A percentile compares a stretch with the other conserved stretches of the same genome.
These are phyloP conservation scores for Diacarnus erythraeanus DNA, from an alignment of 37 sponge, comb jelly and placozoan genomes.

Conservation along the genomic window DNA sequence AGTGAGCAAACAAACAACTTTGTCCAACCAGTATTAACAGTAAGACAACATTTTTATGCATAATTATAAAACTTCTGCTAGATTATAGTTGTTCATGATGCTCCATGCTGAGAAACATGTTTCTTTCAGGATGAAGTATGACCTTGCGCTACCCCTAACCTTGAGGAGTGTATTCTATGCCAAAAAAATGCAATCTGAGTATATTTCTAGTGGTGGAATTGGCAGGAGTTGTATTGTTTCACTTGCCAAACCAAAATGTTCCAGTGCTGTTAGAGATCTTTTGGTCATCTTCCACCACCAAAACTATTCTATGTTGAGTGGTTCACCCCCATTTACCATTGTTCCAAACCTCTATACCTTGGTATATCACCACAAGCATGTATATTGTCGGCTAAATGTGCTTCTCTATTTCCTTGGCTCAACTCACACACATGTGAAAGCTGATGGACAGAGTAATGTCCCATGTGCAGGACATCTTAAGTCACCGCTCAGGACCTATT, in stretches of 20 bases:
- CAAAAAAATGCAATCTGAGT: too few species aligned
- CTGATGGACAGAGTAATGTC: constrained; percentile 9
- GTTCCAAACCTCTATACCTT: constrained; percentile 8
- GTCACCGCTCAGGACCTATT: background rate
- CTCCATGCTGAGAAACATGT: too few species aligned
- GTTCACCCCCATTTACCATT: background rate
- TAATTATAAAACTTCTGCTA: too few species aligned
- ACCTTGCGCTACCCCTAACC: too few species aligned
- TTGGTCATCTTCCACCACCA: constrained; percentile 7
- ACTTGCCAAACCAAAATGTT: constrained; percentile 5
- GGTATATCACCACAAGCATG: constrained; percentile 7
- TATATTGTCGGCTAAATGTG: background rate
- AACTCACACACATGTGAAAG: constrained; percentile 2
- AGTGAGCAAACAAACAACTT: too few species aligned
- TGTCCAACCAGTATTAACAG: too few species aligned
- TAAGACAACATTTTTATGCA: too few species aligned
- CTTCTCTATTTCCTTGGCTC: background rate
- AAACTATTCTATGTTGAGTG: constrained; percentile 17
- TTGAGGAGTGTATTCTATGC: too few species aligned
- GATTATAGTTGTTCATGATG: too few species aligned
- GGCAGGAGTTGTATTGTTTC: too few species aligned
- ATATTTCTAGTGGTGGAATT: too few species aligned
- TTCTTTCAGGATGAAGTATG: too few species aligned
- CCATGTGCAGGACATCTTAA: background rate
- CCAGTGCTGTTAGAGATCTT: constrained; percentile 6